Conservation (phyloP, 2,113 vertebrate species). For the Addax nasomaculatus region DNA sequence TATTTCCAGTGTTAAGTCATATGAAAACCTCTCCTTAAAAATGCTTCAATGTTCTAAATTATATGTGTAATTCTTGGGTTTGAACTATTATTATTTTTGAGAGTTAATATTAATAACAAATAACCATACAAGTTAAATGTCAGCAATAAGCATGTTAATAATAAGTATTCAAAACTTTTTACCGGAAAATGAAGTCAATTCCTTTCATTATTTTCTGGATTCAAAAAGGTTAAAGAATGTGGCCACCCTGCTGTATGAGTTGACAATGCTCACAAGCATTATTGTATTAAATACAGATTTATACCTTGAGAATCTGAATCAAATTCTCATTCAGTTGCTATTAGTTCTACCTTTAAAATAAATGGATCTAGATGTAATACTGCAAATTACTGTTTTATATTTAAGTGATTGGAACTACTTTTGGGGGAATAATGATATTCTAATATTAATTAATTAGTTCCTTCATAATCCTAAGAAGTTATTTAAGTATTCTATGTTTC, state of each 20-base stretch:
- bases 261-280: neutral
- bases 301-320: neutral
- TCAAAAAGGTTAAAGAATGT: neutral
- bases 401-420: neutral
- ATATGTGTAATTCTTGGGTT: neutral
- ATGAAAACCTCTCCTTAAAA: slow-evolving; percentile 15
- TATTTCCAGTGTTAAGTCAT: slow-evolving; percentile 25
- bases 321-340: neutral
- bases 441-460: neutral
- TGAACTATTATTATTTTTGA: slow-evolving; percentile 9
- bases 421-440: neutral
- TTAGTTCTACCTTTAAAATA: neutral
- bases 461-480: neutral
- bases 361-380: neutral
- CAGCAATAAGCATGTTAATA: neutral
- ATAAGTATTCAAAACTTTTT: neutral
- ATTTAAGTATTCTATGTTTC: neutral
- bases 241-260: neutral
- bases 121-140: neutral
- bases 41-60: slow-evolving; percentile 12
- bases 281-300: neutral
- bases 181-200: neutral
- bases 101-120: neutral
- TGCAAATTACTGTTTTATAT: neutral
- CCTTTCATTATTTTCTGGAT: slow-evolving; percentile 20